phyloP scores from a whole-genome alignment of 2,113 vertebrate species.

The Eulacestoma nigropectus region DNA sequence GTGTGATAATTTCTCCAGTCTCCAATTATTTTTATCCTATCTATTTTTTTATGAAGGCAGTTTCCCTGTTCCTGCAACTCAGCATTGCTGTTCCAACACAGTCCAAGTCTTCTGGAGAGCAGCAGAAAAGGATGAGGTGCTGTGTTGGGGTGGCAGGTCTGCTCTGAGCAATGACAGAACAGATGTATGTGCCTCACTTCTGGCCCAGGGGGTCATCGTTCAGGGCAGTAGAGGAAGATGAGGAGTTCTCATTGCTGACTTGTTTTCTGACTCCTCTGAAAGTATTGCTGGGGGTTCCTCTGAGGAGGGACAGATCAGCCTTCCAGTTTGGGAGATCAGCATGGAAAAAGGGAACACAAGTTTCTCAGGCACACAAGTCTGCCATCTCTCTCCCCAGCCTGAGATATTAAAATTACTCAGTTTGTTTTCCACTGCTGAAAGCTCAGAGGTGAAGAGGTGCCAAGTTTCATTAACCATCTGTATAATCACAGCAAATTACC shows the following conservation, averaged over 20 bases:
- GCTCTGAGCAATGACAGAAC: neutral
- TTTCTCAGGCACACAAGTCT: neutral
- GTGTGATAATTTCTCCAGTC: neutral
- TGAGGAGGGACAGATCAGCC: neutral
- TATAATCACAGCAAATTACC: conserved; percentile 22
- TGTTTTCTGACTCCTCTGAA: neutral
- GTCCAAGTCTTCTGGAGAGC: neutral
- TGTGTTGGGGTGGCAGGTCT: neutral
- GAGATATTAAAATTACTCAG: neutral
- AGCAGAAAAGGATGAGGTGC: neutral
- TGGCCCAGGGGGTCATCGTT: neutral
- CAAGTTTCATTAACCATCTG: conserved; percentile 2
- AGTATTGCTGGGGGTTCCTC: neutral
- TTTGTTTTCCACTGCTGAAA: conserved; percentile 11
- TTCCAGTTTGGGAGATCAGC: neutral
- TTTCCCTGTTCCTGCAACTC: neutral
- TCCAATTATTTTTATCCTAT: neutral
- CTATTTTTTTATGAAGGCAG: neutral
- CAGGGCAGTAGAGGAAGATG: neutral
- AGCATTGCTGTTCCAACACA: neutral
- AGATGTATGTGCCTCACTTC: neutral
- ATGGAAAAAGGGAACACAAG: neutral
- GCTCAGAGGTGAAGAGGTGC: neutral
- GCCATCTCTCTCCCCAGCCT: neutral
- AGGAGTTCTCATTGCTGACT: neutral